Evolutionary conservation across 2,888 invertebrate genomes (phyloP).

Genomic region (Eudemis profundana): DNA sequence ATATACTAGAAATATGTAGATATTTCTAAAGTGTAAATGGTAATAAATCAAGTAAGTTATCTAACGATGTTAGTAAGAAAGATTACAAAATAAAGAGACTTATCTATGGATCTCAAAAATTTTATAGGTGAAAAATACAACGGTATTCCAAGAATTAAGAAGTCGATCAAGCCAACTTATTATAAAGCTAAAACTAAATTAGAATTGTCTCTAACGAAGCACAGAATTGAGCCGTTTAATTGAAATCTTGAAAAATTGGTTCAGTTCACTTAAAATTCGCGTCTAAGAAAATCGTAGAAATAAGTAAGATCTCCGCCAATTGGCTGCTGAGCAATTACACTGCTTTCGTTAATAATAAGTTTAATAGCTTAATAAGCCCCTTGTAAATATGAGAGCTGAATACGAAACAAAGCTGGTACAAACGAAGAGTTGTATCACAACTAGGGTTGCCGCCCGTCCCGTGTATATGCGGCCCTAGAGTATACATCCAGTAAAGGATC

Average conservation of each 20-base stretch:
- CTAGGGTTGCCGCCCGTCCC: no score
- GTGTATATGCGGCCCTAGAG: no score
- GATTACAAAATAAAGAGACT: no score
- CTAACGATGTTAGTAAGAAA: no score
- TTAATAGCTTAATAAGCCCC: slow-evolving; percentile 68
- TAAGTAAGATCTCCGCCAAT: slow-evolving; percentile 50
- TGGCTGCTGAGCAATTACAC: slow-evolving; percentile 57
- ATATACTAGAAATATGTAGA: no score
- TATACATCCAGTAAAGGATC: no score
- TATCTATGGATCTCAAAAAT: no score
- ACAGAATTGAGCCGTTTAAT: background rate
- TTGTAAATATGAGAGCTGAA: slow-evolving; percentile 62
- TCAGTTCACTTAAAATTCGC: background rate
- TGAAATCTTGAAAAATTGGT: slow-evolving; percentile 19
- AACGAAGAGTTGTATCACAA: slow-evolving; percentile 53
- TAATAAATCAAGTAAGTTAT: no score
- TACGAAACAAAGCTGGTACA: slow-evolving; percentile 56
- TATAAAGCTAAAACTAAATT: background rate
- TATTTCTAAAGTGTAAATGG: no score
- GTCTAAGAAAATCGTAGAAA: background rate
- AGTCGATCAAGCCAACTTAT: background rate
- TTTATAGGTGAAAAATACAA: no score
- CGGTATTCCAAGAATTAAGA: background rate
- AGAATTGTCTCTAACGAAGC: background rate
- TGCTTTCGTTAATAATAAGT: slow-evolving; percentile 59